A percentile compares a stretch with the other conserved stretches of the same genome.
Evolutionary conservation across 2,113 vertebrate genomes (phyloP).

Genomic region (Nesoenas mayeri): DNA sequence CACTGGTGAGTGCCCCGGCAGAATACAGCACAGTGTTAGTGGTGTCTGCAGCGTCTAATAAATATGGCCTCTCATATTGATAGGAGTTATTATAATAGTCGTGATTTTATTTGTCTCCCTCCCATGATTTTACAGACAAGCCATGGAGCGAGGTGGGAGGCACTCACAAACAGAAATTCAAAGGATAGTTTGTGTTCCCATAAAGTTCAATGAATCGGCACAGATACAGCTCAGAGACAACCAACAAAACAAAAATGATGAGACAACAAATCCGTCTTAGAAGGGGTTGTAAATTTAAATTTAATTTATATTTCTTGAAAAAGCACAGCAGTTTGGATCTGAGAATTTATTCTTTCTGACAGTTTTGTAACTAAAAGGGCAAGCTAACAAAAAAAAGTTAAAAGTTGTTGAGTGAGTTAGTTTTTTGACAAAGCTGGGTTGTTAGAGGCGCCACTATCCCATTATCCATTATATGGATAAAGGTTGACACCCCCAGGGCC

Average conservation of each 20-base stretch:
- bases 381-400: not conserved
- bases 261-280: not conserved
- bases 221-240: not conserved
- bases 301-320: not conserved
- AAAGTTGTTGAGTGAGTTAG: not conserved
- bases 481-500: not conserved
- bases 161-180: not conserved
- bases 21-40: not conserved
- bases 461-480: not conserved
- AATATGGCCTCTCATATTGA: accelerated
- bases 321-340: not conserved
- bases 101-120: not conserved
- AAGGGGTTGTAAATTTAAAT: not conserved
- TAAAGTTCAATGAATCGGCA: not conserved
- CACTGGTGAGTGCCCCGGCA: not conserved
- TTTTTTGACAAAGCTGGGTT: not conserved
- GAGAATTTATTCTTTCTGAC: not conserved
- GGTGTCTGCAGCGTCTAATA: not conserved
- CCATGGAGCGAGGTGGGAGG: not conserved
- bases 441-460: not conserved
- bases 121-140: not conserved
- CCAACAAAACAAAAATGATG: not conserved
- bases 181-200: not conserved
- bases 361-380: not conserved
- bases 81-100: not conserved